Base-by-base conservation (phyloP, 1,140 invertebrate species). In the Penaeus indicus region DNA sequence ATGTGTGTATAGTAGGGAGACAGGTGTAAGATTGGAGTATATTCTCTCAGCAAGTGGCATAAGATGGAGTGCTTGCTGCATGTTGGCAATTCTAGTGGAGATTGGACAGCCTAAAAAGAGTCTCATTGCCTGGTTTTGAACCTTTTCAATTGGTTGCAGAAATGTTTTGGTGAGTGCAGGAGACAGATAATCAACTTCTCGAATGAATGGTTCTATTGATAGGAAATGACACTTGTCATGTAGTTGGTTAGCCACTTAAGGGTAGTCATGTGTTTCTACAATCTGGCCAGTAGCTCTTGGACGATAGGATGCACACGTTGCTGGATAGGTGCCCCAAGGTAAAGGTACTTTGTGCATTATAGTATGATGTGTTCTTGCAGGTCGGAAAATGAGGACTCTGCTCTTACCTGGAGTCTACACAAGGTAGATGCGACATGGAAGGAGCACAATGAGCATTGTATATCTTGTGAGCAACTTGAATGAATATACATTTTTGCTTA, bases 401-500 rank as follows among this genome's bases (percentile, higher is more conserved):
- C 32, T 67, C 32, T 32, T 32, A 32, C 32, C 32, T 32, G 32
- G 32, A 32, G 62, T 1, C 38, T n/a, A 60, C 79, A 81, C 18
- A 16, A 19, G 62, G 25, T 1, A 38, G 79, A 11, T 60, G 79
- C 8, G 7, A 60, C 11, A 69, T 60, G 18, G 79, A 81, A 81
- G 8, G 47, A 81, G 8, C 13, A 19, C 11, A 19, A 2, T 8
- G 13, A 81, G 38, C 13, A 1, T 60, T 64, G 19, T 16, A 81
- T 19, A 21, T 60, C 19, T 63, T 69, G 1, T 18, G 79, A 22
- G 8, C n/a, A n/a, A 80, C 11, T 81, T 60, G 75, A 83, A 25
- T 54, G 54, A 61, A 86, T 54, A 38, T 42, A 61, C 2, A 86
- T 86, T 47, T 86, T 75, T 42, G 77, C 77, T 60, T 86, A 86